Evolutionary conservation across 1,140 invertebrate species (phyloP).

Genomic region (Lasioglossum albipes): DNA sequence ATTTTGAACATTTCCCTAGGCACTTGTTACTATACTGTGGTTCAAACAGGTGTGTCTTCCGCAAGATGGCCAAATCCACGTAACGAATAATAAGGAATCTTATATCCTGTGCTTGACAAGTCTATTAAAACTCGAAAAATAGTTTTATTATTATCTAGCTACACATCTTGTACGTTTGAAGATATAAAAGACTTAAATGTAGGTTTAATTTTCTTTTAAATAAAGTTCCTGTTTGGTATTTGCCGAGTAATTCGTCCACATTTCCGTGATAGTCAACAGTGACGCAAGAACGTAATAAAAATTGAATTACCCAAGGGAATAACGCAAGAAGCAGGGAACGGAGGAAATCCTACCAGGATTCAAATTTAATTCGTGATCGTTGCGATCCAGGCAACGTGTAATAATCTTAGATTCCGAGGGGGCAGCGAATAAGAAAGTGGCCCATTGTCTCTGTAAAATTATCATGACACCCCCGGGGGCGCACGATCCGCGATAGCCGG

Average conservation of each 20-base stretch:
- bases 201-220: no score
- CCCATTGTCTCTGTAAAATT: conserved; percentile 57
- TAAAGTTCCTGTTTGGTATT: not conserved
- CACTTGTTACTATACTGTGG: no score
- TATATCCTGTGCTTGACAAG: no score
- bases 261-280: not conserved
- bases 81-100: no score
- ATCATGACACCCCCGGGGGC: conserved; percentile 56
- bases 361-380: conserved; percentile 54
- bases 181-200: no score
- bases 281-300: not conserved
- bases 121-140: no score
- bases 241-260: not conserved
- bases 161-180: no score
- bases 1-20: no score
- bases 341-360: conserved; percentile 35
- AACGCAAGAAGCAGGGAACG: not conserved
- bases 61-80: no score
- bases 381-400: conserved; percentile 36
- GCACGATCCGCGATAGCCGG: conserved; percentile 45
- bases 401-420: conserved; percentile 52
- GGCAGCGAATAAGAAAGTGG: conserved; percentile 37
- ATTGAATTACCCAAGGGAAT: conserved; percentile 24
- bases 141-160: no score
- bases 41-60: no score